phyloP scores from a whole-genome alignment of 2,113 vertebrate genomes.

The Martes martes region DNA sequence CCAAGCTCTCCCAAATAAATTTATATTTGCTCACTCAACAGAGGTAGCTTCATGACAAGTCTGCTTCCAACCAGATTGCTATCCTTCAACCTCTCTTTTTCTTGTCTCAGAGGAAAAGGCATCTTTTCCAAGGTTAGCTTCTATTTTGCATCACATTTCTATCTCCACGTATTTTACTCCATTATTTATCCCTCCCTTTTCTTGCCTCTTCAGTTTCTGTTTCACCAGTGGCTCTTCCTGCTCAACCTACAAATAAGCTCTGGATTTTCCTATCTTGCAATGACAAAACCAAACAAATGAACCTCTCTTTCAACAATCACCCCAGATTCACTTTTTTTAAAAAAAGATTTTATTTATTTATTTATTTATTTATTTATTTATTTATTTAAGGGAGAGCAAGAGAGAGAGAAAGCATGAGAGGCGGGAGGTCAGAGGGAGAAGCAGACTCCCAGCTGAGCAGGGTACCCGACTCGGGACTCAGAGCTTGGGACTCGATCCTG shows the following conservation, averaged over 20 bases:
- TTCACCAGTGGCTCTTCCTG: neutral
- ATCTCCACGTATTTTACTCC: neutral
- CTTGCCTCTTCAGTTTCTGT: neutral
- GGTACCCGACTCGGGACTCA: neutral
- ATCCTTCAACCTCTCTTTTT: neutral
- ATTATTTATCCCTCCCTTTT: conserved; percentile 24
- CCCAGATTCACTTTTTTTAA: neutral
- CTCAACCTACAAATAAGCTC: neutral
- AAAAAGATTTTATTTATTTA: neutral
- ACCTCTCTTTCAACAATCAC: neutral
- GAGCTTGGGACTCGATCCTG: neutral
- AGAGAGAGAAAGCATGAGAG: neutral
- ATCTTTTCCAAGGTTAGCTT: conserved; percentile 25
- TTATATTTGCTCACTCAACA: neutral
- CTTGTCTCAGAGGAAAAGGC: neutral
- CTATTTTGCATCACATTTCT: conserved; percentile 35
- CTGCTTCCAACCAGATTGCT: neutral
- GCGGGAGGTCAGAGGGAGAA: neutral
- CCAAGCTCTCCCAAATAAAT: neutral
- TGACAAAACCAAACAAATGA: neutral
- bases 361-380: too few relatives aligned
- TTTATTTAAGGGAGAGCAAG: too few relatives aligned
- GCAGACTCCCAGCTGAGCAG: too few relatives aligned
- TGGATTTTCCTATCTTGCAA: neutral
- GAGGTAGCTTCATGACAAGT: neutral